Base-by-base conservation (phyloP, 2,113 vertebrate genomes). In the Lota lota region DNA sequence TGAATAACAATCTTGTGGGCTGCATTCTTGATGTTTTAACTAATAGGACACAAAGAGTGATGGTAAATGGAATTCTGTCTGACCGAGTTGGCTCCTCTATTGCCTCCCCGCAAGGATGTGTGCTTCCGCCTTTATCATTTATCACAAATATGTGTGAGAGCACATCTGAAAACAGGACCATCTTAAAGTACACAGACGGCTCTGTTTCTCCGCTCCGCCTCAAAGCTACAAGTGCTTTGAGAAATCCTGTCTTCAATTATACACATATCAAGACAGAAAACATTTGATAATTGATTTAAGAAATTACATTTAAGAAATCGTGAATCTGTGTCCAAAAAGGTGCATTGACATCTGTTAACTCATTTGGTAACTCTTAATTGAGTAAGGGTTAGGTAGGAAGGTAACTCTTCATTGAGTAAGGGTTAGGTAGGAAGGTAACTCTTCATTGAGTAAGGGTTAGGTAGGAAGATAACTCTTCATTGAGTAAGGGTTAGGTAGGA, bases 101-200 rank as follows among this genome's bases (percentile, higher is more conserved):
- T 68, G 66, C 6, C 54, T 56, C 36, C 33, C 16, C n/a, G n/a
- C n/a, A n/a, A n/a, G n/a, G n/a, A n/a, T n/a, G n/a, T n/a, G n/a
- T n/a, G n/a, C n/a, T n/a, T 22, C 14, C 56, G n/a, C n/a, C 54
- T 22, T 22, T 68, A 68, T 33, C 59, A 58, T 68, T 57, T 58
- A 68, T 68, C 66, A 57, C 65, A 3, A 2, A 57, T 67, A 57
- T 67, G 64, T 66, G 64, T 57, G 50, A 67, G 66, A 67, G 66
- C 54, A 67, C 50, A 1, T 67, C 21, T 11, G 53, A 68, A 58
- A 68, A 68, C n/a, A 68, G 28, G 40, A 53, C 51, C 64, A 66
- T 66, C 40, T 22, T 3, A 17, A 66, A 4, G 2, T 51, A 5
- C 19, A 8, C 33, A 66, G 64, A 47, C 10, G 36, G 19, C 36